Base-by-base conservation (phyloP, 2,888 invertebrate genomes). In the Mesopsocus fuscifrons region DNA sequence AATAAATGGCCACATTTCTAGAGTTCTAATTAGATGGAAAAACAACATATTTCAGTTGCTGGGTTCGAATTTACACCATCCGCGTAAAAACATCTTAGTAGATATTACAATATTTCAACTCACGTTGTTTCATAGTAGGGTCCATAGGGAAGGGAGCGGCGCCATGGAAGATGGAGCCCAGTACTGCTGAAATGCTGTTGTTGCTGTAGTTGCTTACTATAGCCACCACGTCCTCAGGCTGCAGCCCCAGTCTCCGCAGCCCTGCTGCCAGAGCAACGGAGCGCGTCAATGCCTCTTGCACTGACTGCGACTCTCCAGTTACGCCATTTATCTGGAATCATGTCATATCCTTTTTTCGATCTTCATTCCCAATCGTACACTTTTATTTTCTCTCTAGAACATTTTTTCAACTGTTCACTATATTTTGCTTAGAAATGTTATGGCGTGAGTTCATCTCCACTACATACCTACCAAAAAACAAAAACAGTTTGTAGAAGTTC, bases 381-480 rank as follows among this genome's bases (percentile, higher is more conserved):
- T 30, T 30, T 30, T 30, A 30, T 30, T 30, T 30, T 30, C 30
- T n/a, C n/a, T n/a, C n/a, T n/a, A n/a, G n/a, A n/a, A n/a, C n/a
- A n/a, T n/a, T n/a, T n/a, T n/a, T n/a, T n/a, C n/a, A n/a, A n/a
- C n/a, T n/a, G n/a, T n/a, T n/a, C n/a, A n/a, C n/a, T n/a, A n/a
- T n/a, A n/a, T n/a, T n/a, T n/a, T n/a, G n/a, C n/a, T n/a, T n/a
- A n/a, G n/a, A n/a, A n/a, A n/a, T n/a, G n/a, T n/a, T n/a, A n/a
- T n/a, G n/a, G n/a, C n/a, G n/a, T n/a, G n/a, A n/a, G n/a, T n/a
- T n/a, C n/a, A n/a, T n/a, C n/a, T n/a, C n/a, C n/a, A n/a, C n/a
- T n/a, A n/a, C n/a, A n/a, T n/a, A n/a, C n/a, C n/a, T n/a, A n/a
- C n/a, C n/a, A n/a, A n/a, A n/a, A n/a, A n/a, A n/a, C n/a, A n/a